These are phyloP conservation scores for Netelia melanura DNA, from an alignment of 2,888 invertebrate genomes.

Conservation along the genomic window DNA sequence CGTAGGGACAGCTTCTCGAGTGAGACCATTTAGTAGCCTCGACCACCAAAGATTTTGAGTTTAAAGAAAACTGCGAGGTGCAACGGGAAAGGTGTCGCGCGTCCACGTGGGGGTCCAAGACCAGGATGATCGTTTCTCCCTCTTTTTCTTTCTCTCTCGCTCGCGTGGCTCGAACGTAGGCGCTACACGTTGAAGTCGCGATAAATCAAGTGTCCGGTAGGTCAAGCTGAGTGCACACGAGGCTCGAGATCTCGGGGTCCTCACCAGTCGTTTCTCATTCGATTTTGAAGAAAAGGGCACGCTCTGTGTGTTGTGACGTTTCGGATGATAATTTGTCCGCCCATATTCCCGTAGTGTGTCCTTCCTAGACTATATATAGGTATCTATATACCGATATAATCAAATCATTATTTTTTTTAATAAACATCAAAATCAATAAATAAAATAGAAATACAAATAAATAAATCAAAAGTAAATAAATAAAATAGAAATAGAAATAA, in stretches of 20 bases:
- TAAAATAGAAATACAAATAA: background rate
- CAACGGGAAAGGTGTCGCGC: constrained; percentile 39
- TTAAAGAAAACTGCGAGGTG: constrained; percentile 65
- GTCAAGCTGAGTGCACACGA: constrained; percentile 32
- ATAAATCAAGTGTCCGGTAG: constrained; percentile 77
- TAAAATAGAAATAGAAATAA: too few species aligned
- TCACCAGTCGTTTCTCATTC: constrained; percentile 37
- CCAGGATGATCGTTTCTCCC: constrained; percentile 25
- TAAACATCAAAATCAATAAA: background rate
- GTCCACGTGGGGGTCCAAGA: constrained; percentile 50
- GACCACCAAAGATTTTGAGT: constrained; percentile 73
- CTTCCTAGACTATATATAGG: background rate
- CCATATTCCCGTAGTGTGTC: constrained; percentile 70
- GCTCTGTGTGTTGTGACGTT: constrained; percentile 77
- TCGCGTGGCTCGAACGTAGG: constrained; percentile 46
- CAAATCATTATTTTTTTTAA: background rate
- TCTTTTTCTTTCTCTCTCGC: constrained; percentile 57
- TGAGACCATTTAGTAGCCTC: constrained; percentile 68
- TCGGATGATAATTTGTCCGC: constrained; percentile 80
- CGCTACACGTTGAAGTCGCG: constrained; percentile 73
- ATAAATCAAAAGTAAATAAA: too few species aligned
- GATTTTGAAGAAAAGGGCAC: constrained; percentile 73
- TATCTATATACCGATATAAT: constrained; percentile 4
- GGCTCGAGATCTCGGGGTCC: constrained; percentile 15
- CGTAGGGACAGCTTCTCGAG: constrained; percentile 27